phyloP scores from a whole-genome alignment of 2,113 vertebrate species.

The Oenanthe melanoleuca region DNA sequence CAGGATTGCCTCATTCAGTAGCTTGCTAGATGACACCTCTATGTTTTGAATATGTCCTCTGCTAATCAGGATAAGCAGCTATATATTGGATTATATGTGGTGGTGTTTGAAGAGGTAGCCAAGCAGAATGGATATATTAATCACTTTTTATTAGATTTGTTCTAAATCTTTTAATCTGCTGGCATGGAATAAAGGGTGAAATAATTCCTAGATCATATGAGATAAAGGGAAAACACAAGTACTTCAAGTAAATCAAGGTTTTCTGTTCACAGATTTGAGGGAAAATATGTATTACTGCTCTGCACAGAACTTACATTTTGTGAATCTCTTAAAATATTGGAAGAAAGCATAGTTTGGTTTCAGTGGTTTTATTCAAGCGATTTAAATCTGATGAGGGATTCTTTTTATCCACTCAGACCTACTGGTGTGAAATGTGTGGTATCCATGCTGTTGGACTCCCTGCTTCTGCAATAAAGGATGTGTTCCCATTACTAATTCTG shows the following conservation, averaged over 20 bases:
- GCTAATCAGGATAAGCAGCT: slow-evolving; percentile 7
- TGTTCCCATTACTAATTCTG: not conserved
- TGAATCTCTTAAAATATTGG: not conserved
- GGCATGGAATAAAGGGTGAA: not conserved
- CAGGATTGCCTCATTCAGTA: not conserved
- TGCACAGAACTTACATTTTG: rapidly evolving
- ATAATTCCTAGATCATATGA: not conserved
- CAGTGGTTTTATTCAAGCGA: not conserved
- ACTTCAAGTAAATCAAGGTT: not conserved
- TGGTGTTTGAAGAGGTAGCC: not conserved
- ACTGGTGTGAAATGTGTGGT: not conserved
- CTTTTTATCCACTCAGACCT: not conserved
- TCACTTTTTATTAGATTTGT: not conserved
- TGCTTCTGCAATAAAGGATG: not conserved
- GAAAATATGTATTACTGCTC: not conserved
- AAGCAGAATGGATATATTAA: not conserved
- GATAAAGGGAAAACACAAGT: not conserved
- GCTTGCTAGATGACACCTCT: not conserved
- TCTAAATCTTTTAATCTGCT: not conserved
- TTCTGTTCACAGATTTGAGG: not conserved
- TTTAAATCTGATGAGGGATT: not conserved
- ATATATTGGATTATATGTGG: not conserved
- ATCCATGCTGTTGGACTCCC: not conserved
- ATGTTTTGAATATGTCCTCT: not conserved
- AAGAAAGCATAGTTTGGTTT: not conserved